These are phyloP conservation scores for Leptoclinus maculatus DNA, from an alignment of 2,797 vertebrate genomes.

Conservation along the genomic window DNA sequence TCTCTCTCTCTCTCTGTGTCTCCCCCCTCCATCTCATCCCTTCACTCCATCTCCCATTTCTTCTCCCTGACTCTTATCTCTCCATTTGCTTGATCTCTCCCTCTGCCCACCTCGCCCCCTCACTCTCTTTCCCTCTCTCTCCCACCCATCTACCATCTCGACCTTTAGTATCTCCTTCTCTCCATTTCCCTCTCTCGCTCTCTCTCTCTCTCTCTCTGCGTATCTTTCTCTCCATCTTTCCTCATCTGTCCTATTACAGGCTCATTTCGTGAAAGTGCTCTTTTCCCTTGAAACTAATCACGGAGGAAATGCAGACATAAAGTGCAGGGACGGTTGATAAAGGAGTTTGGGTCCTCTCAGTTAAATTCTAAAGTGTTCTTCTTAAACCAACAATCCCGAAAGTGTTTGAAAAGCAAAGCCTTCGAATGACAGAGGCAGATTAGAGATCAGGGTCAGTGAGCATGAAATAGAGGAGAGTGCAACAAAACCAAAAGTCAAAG, in stretches of 20 bases:
- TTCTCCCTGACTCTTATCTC: neutral
- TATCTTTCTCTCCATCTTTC: neutral
- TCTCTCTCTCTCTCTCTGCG: neutral
- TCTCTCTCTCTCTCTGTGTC: conserved; percentile 35
- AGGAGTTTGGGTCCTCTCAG: conserved; percentile 16
- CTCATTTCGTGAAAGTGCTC: conserved; percentile 50
- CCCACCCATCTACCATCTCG: neutral
- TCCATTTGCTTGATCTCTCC: neutral
- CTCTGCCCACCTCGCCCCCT: conserved; percentile 12
- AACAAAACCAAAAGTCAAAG: conserved; percentile 17
- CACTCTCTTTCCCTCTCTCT: neutral
- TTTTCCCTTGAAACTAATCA: conserved; percentile 49
- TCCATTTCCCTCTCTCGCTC: neutral
- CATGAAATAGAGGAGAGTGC: conserved; percentile 28
- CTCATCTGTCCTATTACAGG: conserved; percentile 25
- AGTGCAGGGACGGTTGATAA: conserved; percentile 20
- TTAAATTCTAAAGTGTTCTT: conserved; percentile 35
- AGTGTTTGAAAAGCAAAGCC: conserved; percentile 43
- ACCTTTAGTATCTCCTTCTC: conserved; percentile 17
- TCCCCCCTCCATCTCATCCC: neutral
- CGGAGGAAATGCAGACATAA: conserved; percentile 36
- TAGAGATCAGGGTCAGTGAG: conserved; percentile 31
- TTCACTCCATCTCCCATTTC: conserved; percentile 18
- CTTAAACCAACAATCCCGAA: conserved; percentile 34
- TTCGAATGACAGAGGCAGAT: conserved; percentile 40